These are phyloP conservation scores for Pedetes capensis DNA, from an alignment of 2,113 vertebrate genomes.

Conservation along the genomic window DNA sequence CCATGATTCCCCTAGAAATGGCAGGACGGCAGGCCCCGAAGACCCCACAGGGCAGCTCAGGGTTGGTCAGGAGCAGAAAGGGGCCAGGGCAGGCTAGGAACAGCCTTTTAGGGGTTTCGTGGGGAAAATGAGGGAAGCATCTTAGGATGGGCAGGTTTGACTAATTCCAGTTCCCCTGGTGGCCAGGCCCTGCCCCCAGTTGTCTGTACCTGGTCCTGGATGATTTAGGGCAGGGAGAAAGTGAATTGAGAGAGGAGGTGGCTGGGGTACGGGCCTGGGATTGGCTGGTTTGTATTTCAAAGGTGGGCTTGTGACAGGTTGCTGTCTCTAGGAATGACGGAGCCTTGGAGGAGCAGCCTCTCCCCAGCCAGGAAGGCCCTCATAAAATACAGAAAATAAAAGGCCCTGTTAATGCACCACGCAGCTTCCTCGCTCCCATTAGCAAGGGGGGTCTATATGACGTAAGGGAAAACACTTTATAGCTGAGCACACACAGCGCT, in stretches of 20 bases:
- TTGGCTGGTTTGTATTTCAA: accelerated
- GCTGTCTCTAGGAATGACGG: not conserved
- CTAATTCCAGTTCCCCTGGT: accelerated
- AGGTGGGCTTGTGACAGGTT: accelerated
- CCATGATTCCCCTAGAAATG: accelerated
- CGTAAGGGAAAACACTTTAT: accelerated
- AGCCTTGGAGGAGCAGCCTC: accelerated
- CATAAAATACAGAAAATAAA: not conserved
- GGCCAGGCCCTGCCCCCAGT: not conserved
- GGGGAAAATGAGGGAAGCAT: not conserved
- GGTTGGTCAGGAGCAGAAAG: accelerated
- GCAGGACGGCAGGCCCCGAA: accelerated
- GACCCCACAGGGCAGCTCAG: accelerated
- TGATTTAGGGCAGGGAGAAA: not conserved
- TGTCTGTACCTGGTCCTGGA: not conserved
- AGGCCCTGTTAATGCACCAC: accelerated
- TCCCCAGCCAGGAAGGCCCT: not conserved
- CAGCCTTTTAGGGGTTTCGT: accelerated
- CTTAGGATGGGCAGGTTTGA: not conserved
- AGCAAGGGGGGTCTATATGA: accelerated
- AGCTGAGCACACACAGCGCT: accelerated
- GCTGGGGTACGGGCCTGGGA: accelerated
- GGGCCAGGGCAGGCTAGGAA: accelerated
- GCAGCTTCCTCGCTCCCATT: not conserved
- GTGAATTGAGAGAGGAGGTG: accelerated